These are phyloP conservation scores for Cotesia vestalis DNA, from an alignment of 1,140 invertebrate species.

Conservation along the genomic window DNA sequence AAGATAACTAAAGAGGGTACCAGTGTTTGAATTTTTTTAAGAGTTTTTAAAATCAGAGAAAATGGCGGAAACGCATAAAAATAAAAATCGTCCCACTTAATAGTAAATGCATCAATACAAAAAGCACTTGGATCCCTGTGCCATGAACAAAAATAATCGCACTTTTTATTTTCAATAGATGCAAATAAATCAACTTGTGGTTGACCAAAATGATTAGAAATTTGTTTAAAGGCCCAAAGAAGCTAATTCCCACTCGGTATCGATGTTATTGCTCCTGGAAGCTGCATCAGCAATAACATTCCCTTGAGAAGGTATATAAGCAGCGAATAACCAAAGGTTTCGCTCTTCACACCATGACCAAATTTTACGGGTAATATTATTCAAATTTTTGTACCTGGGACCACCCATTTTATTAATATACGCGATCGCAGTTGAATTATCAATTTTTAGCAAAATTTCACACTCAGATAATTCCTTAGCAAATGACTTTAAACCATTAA, in stretches of 20 bases:
- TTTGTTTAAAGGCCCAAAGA: conserved; percentile 17
- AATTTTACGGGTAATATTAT: conserved; percentile 13
- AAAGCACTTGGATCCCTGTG: conserved; percentile 38
- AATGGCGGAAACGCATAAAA: conserved; percentile 43
- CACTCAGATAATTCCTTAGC: not conserved
- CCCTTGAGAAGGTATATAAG: conserved; percentile 32
- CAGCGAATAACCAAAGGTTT: conserved; percentile 34
- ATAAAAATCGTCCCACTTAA: conserved; percentile 24
- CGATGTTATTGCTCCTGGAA: conserved; percentile 14
- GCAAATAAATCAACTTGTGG: conserved; percentile 49
- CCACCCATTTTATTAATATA: conserved; percentile 4
- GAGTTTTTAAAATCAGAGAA: conserved; percentile 31
- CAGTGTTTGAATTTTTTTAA: conserved; percentile 31
- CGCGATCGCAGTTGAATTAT: not conserved
- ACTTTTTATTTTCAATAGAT: conserved; percentile 44
- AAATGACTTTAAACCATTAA: not conserved
- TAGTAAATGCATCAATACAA: conserved; percentile 34
- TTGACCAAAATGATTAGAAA: conserved; percentile 17
- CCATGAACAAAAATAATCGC: conserved; percentile 45
- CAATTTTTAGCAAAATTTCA: not conserved
- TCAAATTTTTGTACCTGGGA: conserved; percentile 12
- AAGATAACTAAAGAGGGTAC: no score
- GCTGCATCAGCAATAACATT: conserved; percentile 30
- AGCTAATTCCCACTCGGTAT: conserved; percentile 30
- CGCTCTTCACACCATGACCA: conserved; percentile 44